Evolutionary conservation across 2,888 invertebrate genomes (phyloP).

Genomic region (Temnothorax ravouxi): DNA sequence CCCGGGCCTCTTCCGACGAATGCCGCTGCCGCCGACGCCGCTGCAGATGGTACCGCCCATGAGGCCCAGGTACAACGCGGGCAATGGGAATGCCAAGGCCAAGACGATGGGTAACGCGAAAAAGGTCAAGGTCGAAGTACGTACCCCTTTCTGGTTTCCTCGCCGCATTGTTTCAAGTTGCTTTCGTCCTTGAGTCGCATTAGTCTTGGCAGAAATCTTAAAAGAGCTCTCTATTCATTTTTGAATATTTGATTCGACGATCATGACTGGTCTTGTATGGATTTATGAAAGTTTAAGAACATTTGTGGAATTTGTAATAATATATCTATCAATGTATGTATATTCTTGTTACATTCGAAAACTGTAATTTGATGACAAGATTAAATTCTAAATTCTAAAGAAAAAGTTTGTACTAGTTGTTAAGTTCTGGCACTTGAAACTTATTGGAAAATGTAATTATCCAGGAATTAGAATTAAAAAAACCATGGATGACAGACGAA

Average conservation of each 20-base stretch:
- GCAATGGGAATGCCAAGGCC: constrained; percentile 78
- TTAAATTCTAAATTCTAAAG: not conserved
- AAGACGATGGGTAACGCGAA: constrained; percentile 79
- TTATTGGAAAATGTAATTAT: constrained; percentile 47
- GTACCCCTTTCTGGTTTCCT: not conserved
- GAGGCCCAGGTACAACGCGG: constrained; percentile 80
- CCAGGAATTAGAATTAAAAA: constrained; percentile 84
- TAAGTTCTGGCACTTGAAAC: not conserved
- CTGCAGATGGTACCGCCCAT: constrained; percentile 76
- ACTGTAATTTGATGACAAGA: not conserved
- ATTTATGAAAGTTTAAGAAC: not conserved
- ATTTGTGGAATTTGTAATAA: not conserved
- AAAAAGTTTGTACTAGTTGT: not conserved
- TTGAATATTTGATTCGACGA: not conserved
- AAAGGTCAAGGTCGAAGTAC: constrained; percentile 83
- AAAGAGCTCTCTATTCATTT: not conserved
- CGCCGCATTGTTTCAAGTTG: not conserved
- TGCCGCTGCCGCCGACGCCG: constrained; percentile 77
- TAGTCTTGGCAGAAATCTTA: not conserved
- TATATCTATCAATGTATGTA: too few species aligned
- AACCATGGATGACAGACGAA: constrained; percentile 86
- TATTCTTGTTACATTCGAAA: not conserved
- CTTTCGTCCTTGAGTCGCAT: not conserved
- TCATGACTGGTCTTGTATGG: not conserved
- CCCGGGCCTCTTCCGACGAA: too few species aligned